These are phyloP conservation scores for Mormyrops attenuatus DNA, from an alignment of 2,797 vertebrate genomes.

Conservation along the genomic window DNA sequence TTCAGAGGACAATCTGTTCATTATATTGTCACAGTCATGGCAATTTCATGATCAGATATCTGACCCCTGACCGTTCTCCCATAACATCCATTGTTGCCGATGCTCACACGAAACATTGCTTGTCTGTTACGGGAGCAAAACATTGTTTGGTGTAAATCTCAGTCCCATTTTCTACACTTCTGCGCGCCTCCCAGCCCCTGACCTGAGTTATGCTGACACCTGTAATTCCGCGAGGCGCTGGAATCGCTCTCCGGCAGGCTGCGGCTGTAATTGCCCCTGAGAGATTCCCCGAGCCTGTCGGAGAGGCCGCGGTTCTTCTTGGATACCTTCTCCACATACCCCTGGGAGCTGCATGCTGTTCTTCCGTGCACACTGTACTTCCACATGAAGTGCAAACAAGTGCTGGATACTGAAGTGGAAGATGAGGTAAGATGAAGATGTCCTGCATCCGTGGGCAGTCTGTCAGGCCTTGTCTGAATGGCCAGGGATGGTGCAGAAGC, in stretches of 20 bases:
- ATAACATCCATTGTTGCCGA: not conserved
- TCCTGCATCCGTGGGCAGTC: not conserved
- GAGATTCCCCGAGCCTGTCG: not conserved
- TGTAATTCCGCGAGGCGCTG: not conserved
- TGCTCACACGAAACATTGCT: not conserved
- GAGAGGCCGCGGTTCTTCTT: not conserved
- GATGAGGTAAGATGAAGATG: not conserved
- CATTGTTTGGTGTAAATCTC: not conserved
- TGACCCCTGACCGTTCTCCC: not conserved
- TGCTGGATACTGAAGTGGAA: not conserved
- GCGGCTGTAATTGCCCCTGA: not conserved
- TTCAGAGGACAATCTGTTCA: not conserved
- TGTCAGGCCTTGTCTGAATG: not conserved
- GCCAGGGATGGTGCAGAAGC: not conserved
- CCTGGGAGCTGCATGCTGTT: not conserved
- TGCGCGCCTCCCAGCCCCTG: not conserved
- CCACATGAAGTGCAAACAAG: not conserved
- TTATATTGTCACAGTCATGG: not conserved
- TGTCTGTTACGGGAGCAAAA: not conserved
- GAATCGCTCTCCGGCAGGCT: not conserved
- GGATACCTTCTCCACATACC: not conserved
- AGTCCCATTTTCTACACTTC: not conserved
- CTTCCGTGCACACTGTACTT: not conserved
- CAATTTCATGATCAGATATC: not conserved
- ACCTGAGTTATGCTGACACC: not conserved